Evolutionary conservation across 1,140 invertebrate species (phyloP).

Genomic region (Nasonia longicornis): DNA sequence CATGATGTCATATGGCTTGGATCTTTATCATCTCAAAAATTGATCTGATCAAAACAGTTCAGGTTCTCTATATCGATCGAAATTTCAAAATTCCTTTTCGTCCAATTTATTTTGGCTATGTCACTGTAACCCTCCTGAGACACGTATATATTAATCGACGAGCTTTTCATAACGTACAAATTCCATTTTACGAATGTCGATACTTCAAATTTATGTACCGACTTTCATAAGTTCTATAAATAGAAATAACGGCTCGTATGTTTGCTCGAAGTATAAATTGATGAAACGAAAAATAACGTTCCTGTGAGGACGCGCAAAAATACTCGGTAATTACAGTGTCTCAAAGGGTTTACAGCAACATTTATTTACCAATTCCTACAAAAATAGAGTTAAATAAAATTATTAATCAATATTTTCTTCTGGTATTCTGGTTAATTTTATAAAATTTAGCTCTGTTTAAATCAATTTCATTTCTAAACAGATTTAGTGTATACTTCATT

Average conservation of each 20-base stretch:
- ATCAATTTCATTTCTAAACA: not conserved
- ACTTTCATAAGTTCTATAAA: too few relatives aligned
- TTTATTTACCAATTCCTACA: slow-evolving; percentile 2
- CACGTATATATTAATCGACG: not conserved
- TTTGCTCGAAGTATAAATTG: too few relatives aligned
- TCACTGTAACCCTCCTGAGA: not conserved
- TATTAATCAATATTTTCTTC: not conserved
- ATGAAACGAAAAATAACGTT: too few relatives aligned
- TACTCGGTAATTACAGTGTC: not conserved
- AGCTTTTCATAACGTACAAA: not conserved
- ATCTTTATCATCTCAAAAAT: slow-evolving; percentile 30
- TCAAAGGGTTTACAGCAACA: not conserved
- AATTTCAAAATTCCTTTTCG: slow-evolving; percentile 2
- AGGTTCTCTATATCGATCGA: not conserved
- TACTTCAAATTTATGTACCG: not conserved
- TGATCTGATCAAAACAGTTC: slow-evolving; percentile 43
- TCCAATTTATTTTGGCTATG: not conserved
- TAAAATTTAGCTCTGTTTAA: not conserved
- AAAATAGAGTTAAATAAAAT: slow-evolving; percentile 12
- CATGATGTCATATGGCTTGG: slow-evolving; percentile 24
- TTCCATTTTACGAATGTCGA: not conserved
- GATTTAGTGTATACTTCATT: not conserved
- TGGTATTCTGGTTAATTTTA: not conserved
- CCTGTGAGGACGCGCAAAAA: too few relatives aligned
- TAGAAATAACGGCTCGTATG: too few relatives aligned